Evolutionary conservation across 2,113 vertebrate species (phyloP).

Genomic region (Elgaria multicarinata): DNA sequence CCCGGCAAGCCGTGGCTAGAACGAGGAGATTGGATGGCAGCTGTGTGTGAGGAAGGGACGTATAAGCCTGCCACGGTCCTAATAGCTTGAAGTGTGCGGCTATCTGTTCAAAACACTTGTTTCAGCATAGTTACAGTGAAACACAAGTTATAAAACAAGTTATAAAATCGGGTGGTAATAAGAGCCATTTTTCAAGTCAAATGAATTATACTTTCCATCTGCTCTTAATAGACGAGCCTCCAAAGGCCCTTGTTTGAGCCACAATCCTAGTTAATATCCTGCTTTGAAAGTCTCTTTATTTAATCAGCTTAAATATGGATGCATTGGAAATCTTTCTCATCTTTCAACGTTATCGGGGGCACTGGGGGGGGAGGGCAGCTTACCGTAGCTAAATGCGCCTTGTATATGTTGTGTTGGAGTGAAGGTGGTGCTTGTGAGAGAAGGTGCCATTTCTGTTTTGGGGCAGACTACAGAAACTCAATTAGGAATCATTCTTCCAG

Average conservation of each 20-base stretch:
- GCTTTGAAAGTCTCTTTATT: conserved; percentile 4
- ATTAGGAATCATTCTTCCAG: background rate
- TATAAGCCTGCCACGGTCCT: background rate
- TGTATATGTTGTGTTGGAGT: background rate
- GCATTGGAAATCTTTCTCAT: background rate
- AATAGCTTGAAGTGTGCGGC: background rate
- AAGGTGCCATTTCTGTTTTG: background rate
- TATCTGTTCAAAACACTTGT: background rate
- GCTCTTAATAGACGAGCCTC: background rate
- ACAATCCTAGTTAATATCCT: background rate
- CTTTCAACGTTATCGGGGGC: background rate
- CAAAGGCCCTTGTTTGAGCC: background rate
- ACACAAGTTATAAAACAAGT: background rate
- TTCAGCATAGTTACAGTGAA: background rate
- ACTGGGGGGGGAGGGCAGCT: background rate
- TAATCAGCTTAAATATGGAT: conserved; percentile 11
- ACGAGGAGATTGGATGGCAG: background rate
- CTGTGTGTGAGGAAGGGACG: background rate
- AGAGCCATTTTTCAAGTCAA: no score
- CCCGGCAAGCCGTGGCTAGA: no score
- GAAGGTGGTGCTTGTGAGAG: background rate
- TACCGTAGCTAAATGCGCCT: background rate
- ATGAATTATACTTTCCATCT: background rate
- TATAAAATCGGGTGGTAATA: background rate
- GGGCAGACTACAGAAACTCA: background rate